Evolutionary conservation across 2,888 invertebrate genomes (phyloP), one percentile per base, ranked within the genome.

Genomic region (Camptogramma bilineatum): DNA sequence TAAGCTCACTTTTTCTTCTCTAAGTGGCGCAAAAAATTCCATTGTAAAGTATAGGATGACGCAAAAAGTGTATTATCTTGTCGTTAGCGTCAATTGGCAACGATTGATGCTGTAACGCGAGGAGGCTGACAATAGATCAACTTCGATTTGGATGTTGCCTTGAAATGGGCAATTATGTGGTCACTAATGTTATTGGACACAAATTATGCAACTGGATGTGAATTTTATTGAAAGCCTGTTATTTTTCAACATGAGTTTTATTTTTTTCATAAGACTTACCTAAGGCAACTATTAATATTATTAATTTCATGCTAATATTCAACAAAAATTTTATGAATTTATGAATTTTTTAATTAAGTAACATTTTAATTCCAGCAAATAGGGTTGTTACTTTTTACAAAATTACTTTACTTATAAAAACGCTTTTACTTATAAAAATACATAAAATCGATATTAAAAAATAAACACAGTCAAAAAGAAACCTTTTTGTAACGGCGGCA

Each of bases 71-170:
- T 61, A 77, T 80, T 82, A 78, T 80, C 64, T 62, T 67, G 56
- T 73, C 76, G 82, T 82, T 80, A 81, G 69, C 85, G 85, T 86
- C 87, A 86, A 88, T 88, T 87, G 87, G 78, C 84, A 78, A 82
- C 85, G 84, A 86, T 85, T 82, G 80, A 69, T 77, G 28, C 28
- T 28, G 65, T 55, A 59, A 66, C 52, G 0, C 16, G 61, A 65
- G 52, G 28, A 9, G 17, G 13, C 17, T n/a, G 17, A 54, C 55
- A 56, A 48, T 39, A 21, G 56, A 39, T 39, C 34, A 56, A 48
- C 48, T 56, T 48, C 16, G n/a, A 39, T 56, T 13, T 16, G 19
- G 42, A 28, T 28, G 42, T 19, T 47, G 19, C 9, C 18, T n/a
- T 48, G n/a, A 46, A 50, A 51, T 24, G 1, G 44, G 46, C 18